These are phyloP conservation scores for Neostethus bicornis DNA, from an alignment of 2,797 vertebrate genomes.

Conservation along the genomic window DNA sequence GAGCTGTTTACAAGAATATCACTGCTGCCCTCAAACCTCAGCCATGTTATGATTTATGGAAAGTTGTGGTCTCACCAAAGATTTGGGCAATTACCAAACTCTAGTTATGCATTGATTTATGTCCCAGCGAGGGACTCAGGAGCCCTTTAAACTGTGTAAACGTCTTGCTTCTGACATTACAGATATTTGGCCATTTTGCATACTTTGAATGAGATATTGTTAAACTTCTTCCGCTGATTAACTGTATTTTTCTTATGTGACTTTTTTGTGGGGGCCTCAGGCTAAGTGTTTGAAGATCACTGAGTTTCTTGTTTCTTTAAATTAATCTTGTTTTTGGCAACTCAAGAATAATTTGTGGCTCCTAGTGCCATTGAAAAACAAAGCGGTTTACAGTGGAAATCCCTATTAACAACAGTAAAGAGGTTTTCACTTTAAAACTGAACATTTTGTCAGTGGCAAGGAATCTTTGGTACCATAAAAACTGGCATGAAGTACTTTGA, in stretches of 20 bases:
- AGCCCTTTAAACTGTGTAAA: slow-evolving; percentile 55
- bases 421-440: background rate
- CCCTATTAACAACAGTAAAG: too few species aligned
- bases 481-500: slow-evolving; percentile 8
- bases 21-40: slow-evolving; percentile 58
- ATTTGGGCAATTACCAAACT: slow-evolving; percentile 62
- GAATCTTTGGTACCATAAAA: slow-evolving; percentile 18
- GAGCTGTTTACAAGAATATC: slow-evolving; percentile 62
- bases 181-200: slow-evolving; percentile 31
- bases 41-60: slow-evolving; percentile 65
- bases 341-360: background rate
- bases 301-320: slow-evolving; percentile 6
- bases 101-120: slow-evolving; percentile 64
- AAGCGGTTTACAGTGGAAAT: slow-evolving; percentile 1
- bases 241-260: slow-evolving; percentile 17
- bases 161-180: slow-evolving; percentile 30
- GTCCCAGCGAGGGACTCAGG: slow-evolving; percentile 33
- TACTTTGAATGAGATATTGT: slow-evolving; percentile 26
- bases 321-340: background rate
- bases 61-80: slow-evolving; percentile 56
- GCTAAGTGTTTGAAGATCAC: background rate
- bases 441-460: slow-evolving; percentile 1
- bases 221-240: slow-evolving; percentile 3
- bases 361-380: slow-evolving; percentile 13
- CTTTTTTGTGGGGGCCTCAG: slow-evolving; percentile 6